Evolutionary conservation across 1,140 invertebrate species (phyloP).

Genomic region (Reticulitermes speratus): DNA sequence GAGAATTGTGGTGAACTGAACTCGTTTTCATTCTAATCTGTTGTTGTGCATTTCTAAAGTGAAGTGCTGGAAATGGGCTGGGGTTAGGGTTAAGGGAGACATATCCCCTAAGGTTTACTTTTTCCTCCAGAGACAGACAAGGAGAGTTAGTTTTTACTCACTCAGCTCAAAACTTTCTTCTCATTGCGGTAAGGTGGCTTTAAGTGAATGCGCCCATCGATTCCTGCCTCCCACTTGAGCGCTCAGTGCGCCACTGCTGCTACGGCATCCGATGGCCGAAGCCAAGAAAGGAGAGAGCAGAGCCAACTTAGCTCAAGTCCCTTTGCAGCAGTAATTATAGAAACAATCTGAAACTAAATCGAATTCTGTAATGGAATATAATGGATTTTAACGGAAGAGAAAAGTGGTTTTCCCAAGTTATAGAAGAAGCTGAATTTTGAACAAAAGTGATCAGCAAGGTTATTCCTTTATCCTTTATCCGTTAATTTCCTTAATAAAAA

Average conservation of each 20-base stretch:
- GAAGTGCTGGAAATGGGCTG: too few species aligned
- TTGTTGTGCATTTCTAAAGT: too few species aligned
- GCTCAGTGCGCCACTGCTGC: not conserved
- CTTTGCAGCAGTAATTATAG: not conserved
- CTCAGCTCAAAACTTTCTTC: not conserved
- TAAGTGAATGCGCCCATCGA: not conserved
- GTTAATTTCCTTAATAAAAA: too few species aligned
- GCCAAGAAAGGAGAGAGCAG: not conserved
- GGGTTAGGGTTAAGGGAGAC: not conserved
- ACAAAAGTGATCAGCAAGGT: too few species aligned
- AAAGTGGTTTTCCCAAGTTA: not conserved
- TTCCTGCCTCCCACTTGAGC: not conserved
- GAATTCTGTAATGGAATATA: slow-evolving; percentile 8
- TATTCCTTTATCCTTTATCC: too few species aligned
- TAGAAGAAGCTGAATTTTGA: too few species aligned
- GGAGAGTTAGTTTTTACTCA: not conserved
- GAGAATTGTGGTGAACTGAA: not conserved
- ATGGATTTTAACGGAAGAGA: not conserved
- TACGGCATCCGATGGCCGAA: not conserved
- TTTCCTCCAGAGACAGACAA: not conserved
- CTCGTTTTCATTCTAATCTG: not conserved
- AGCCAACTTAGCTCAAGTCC: not conserved
- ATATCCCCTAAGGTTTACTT: not conserved
- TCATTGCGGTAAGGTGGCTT: not conserved
- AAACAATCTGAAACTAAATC: not conserved